A percentile compares a stretch with the other conserved stretches of the same genome.
phyloP scores from a whole-genome alignment of 2,113 vertebrate genomes.

The Rhinopomastus cyanomelas region DNA sequence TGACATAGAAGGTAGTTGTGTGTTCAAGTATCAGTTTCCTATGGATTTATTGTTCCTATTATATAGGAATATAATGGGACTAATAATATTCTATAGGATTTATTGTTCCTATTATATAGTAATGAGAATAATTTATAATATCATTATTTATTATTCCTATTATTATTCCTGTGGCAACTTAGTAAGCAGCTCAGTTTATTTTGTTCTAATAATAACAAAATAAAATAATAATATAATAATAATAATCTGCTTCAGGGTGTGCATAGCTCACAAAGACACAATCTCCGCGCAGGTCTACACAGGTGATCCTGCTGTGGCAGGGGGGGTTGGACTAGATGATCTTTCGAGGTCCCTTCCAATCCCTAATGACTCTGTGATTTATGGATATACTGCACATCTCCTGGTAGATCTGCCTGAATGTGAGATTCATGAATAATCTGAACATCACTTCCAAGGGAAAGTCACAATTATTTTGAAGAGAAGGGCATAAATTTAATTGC shows the following conservation, averaged over 20 bases:
- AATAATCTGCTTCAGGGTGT: not conserved
- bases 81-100: too few species aligned
- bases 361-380: too few species aligned
- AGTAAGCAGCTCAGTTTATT: not conserved
- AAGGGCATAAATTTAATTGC: not conserved
- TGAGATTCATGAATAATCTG: not conserved
- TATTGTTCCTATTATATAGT: too few species aligned
- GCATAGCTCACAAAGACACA: not conserved
- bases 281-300: not conserved
- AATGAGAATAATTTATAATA: too few species aligned
- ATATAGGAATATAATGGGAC: too few species aligned
- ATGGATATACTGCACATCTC: not conserved
- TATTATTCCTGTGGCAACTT: too few species aligned
- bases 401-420: not conserved
- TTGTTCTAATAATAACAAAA: too few species aligned
- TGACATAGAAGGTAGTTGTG: not conserved
- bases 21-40: not conserved
- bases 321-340: too few species aligned
- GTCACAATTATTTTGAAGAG: not conserved
- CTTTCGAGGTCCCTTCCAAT: too few species aligned
- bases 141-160: too few species aligned
- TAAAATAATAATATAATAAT: too few species aligned
- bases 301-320: too few species aligned
- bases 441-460: not conserved
- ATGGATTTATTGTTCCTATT: not conserved